Evolutionary conservation across 2,888 invertebrate species (phyloP).

Genomic region (Phorcus lineatus): DNA sequence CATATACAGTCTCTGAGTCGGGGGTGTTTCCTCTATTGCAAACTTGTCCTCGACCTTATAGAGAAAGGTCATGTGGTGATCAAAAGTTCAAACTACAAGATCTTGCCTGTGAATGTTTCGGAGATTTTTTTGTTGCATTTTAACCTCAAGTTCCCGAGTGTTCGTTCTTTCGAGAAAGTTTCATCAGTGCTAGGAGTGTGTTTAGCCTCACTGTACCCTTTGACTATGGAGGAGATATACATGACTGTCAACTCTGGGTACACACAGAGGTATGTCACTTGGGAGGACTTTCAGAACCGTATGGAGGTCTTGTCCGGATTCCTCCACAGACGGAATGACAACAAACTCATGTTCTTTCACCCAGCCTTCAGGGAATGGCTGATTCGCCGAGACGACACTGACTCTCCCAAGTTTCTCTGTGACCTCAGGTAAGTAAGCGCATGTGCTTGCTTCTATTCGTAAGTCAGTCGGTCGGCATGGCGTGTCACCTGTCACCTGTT

Average conservation of each 20-base stretch:
- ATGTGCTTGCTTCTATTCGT: not conserved
- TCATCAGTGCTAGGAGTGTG: conserved; percentile 92
- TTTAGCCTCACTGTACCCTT: conserved; percentile 91
- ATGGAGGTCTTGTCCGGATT: conserved; percentile 91
- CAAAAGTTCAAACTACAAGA: conserved; percentile 93
- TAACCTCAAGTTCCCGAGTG: conserved; percentile 91
- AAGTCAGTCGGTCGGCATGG: too few relatives aligned
- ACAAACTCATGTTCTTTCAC: conserved; percentile 97
- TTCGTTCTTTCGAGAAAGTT: conserved; percentile 89
- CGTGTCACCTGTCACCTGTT: too few relatives aligned
- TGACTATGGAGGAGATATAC: conserved; percentile 92
- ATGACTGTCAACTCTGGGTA: conserved; percentile 92
- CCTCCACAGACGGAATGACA: conserved; percentile 91
- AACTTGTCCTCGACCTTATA: conserved; percentile 92
- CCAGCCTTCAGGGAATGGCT: conserved; percentile 99
- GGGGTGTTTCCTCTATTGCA: conserved; percentile 94
- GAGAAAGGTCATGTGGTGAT: conserved; percentile 93
- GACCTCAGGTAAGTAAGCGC: conserved; percentile 81
- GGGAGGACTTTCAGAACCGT: conserved; percentile 92
- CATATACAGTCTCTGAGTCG: conserved; percentile 88
- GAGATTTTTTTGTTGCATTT: conserved; percentile 91
- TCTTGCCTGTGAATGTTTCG: conserved; percentile 73
- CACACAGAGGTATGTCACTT: conserved; percentile 86
- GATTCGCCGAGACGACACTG: conserved; percentile 82
- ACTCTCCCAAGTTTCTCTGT: conserved; percentile 93